Percentiles rank a stretch among this genome's conserved stretches.
phyloP scores from a whole-genome alignment of 1,140 invertebrate genomes.

The Potamilus streckersoni region DNA sequence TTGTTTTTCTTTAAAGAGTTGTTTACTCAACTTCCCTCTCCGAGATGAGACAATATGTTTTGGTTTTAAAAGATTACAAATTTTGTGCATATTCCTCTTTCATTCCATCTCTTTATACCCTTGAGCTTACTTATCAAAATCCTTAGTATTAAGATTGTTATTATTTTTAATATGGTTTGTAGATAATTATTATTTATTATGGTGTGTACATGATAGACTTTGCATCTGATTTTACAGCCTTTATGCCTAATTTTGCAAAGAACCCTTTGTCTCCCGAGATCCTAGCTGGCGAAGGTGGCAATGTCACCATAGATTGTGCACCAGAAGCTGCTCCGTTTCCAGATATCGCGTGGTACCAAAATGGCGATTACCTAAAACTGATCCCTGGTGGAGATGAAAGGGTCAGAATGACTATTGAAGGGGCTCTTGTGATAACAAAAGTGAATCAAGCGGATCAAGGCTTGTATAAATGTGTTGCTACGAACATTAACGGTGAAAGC shows the following conservation, averaged over 20 bases:
- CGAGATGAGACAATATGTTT: no score
- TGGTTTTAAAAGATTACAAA: no score
- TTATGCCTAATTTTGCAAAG: slow-evolving; percentile 92
- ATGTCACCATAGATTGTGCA: slow-evolving; percentile 90
- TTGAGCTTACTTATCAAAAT: no score
- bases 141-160: no score
- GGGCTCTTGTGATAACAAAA: slow-evolving; percentile 55
- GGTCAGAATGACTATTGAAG: slow-evolving; percentile 49
- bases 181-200: no score
- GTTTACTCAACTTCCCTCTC: no score
- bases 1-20: no score
- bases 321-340: slow-evolving; percentile 95
- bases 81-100: no score
- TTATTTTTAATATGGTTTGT: slow-evolving; percentile 44
- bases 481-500: slow-evolving; percentile 43
- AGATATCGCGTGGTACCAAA: slow-evolving; percentile 90
- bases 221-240: slow-evolving; percentile 68
- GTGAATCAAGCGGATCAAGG: slow-evolving; percentile 57
- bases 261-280: slow-evolving; percentile 87
- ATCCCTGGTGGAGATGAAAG: slow-evolving; percentile 71
- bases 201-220: no score
- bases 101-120: no score
- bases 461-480: slow-evolving; percentile 64
- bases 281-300: slow-evolving; percentile 89
- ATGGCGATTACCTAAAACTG: slow-evolving; percentile 83